Base-by-base conservation (phyloP, 2,888 invertebrate species). In the Trilocha varians region DNA sequence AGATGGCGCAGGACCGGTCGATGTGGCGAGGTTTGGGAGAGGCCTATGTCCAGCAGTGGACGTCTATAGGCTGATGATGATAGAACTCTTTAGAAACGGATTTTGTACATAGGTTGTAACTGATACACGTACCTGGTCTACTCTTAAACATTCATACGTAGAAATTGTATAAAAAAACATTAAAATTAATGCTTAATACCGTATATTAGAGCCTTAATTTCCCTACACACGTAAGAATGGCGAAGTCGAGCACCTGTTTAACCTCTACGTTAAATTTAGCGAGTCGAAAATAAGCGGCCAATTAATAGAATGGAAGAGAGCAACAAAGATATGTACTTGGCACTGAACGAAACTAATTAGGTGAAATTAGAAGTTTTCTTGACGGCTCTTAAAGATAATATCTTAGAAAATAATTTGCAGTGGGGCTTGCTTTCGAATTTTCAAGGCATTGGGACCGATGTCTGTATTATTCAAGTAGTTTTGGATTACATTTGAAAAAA, bases 201-300 rank as follows among this genome's bases (percentile, higher is more conserved):
- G 25, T 25, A 9, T 6, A 9, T 2, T 11, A 9, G 11, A 25
- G 4, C 25, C 11, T 25, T 4, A 25, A 25, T 25, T 25, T 25
- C 25, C 6, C 25, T 25, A 25, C 25, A 13, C 41, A 16, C 25
- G 16, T 38, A 38, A 36, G 35, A 36, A 34, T 38, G 33, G 14
- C 35, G 16, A 33, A 16, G 39, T 16, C 33, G 16, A 43, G 38
- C 71, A 77, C 76, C 75, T 76, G 75, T 55, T 55, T 65, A 67
- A 72, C 66, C 73, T 70, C 58, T 57, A 50, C 36, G 41, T 61
- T 65, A 70, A 69, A 61, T 61, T 46, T 73, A 78, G 70, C 55
- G 37, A 44, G 48, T 65, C 75, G 48, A 59, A 76, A 78, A 78
- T 78, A 78, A 59, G 46, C 43, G 45, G 50, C 63, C 70, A 70